Base-by-base conservation (phyloP, 2,888 invertebrate genomes). In the Ptychoptera contaminata region DNA sequence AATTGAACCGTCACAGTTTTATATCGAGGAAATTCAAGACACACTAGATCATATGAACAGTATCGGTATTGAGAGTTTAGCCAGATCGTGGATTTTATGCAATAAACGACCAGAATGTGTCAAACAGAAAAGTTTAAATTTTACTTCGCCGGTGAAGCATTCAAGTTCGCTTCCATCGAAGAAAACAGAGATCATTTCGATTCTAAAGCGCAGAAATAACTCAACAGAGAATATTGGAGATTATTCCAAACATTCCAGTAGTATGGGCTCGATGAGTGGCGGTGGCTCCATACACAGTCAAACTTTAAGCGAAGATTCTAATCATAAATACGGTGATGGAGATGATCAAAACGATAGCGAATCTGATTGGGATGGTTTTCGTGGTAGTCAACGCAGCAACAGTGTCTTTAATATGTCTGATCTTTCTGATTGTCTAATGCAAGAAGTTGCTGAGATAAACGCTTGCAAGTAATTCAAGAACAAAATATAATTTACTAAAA, bases 11-110 rank as follows among this genome's bases (percentile, higher is more conserved):
- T 82, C 86, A 47, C 76, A 82, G 1, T 84, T 88, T 63, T 87
- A 88, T 55, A 84, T 92, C 0, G 88, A 91, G 65, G 91, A 92
- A 63, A 90, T 84, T 42, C 84, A 86, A 60, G 85, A 86, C 49
- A 90, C 90, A 2, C 61, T 92, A 3, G 77, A 81, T 42, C 75
- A 85, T 51, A 67, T 87, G 1, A 77, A 79, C 53, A 81, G 82
- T 51, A 76, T 85, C 11, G 85, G 85, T 4, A 70, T 87, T 15
- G 73, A 82, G 48, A 77, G 77, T 51, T 67, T 85, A 42, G 74
- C 83, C 9, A 73, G 74, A 36, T 71, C 76, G 9, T 80, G 81
- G 77, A 70, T 81, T 48, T 59, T 70, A 1, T 73, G 77, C 1
- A 82, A 81, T 58, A 74, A 77, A 1, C 73, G 76, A 16, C 78